Base-by-base conservation (phyloP, 35 echinoderm and acorn worm species). In the Holothuria glaberrima region DNA sequence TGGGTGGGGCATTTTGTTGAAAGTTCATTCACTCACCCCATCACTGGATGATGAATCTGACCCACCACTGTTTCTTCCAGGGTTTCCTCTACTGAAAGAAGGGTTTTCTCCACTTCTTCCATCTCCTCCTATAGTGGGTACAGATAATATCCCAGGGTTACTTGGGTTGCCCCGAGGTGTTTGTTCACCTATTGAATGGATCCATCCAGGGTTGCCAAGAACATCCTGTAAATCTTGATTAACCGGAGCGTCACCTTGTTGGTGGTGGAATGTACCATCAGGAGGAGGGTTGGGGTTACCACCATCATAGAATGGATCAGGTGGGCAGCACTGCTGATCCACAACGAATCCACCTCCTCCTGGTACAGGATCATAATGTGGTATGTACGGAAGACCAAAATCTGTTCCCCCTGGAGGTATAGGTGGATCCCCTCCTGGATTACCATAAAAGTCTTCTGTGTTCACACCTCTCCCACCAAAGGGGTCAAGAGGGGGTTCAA, bases 181-280 rank as follows among this genome's bases (percentile, higher is more conserved):
- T 12, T 16, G 12, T 44, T 75, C 71, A 24, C 74, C 41, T 17
- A 78, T 12, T 20, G 27, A 4, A 50, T 78, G 74, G 18, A 33
- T 41, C 87, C 87, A 89, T 31, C 32, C 28, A 34, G 70, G 87
- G 21, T 89, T 54, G 31, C 59, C 70, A 33, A 75, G 29, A 18
- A 59, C 52, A 61, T 74, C 89, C 35, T 81, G 60, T 30, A 68
- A 21, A 9, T 80, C 89, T 17, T 29, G 74, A 54, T 82, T 48
- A 41, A 58, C 24, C 14, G 59, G 28, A 56, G 71, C 20, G 57
- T 25, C 71, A 78, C 30, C 68, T 35, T 21, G 44, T 25, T 75
- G 68, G 34, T 50, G 88, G 35, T 57, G 45, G 54, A 78, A 58
- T 60, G 88, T 68, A 58, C 75, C 25, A 75, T 58, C 36, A 30